phyloP scores from a whole-genome alignment of 2,888 invertebrate species.

The Apodemia mormo region DNA sequence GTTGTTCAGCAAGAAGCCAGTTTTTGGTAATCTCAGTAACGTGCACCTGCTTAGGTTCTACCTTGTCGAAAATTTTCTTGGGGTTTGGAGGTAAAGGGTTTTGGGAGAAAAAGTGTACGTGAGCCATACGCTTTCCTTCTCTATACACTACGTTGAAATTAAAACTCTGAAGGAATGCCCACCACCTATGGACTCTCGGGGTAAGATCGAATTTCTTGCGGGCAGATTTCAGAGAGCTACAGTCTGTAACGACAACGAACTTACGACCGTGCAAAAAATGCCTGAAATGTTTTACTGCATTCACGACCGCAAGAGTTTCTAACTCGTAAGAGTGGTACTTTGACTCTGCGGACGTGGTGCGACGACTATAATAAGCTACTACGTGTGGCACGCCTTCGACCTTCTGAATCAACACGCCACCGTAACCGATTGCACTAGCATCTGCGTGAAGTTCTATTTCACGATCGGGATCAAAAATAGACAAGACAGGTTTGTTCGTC shows the following conservation, averaged over 20 bases:
- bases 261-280: slow-evolving; percentile 22
- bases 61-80: too few relatives aligned
- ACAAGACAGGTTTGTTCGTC: too few relatives aligned
- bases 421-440: too few relatives aligned
- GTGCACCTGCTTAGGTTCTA: too few relatives aligned
- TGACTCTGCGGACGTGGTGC: too few relatives aligned
- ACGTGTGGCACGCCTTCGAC: too few relatives aligned
- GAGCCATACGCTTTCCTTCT: background rate
- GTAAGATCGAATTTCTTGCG: background rate
- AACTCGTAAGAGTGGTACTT: too few relatives aligned
- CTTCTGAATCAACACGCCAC: too few relatives aligned
- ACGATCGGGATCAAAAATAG: too few relatives aligned
- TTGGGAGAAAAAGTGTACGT: background rate
- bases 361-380: too few relatives aligned
- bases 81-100: background rate
- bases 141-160: background rate
- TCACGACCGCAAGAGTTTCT: background rate
- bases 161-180: slow-evolving; percentile 1
- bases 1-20: slow-evolving; percentile 32
- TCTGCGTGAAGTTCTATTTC: too few relatives aligned
- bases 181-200: slow-evolving; percentile 4
- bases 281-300: slow-evolving; percentile 12
- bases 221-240: slow-evolving; percentile 19
- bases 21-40: background rate
- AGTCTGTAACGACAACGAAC: slow-evolving; percentile 21